Base-by-base conservation (phyloP, 1,140 invertebrate genomes). In the Tigriopus japonicus region DNA sequence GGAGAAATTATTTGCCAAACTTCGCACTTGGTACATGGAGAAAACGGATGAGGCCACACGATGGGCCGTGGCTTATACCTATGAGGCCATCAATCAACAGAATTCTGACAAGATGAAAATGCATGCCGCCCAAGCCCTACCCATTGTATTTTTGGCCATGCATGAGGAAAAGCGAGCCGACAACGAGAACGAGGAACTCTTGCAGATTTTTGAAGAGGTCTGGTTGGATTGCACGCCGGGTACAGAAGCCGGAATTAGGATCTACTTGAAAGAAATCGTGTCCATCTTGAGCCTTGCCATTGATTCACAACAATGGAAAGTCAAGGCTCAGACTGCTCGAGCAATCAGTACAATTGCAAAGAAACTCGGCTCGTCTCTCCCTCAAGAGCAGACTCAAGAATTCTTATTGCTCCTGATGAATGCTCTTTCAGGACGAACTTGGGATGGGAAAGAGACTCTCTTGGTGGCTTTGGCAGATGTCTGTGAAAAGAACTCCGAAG, bases 221-320 rank as follows among this genome's bases (percentile, higher is more conserved):
- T 95, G 90, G 90, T 78, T 77, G 24, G 89, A 93, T 66, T 79
- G 87, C 19, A 84, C 86, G 45, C 86, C 87, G 12, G 83, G 86
- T 10, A 85, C 82, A 0, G 89, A 91, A 73, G 78, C 77, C 41
- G 87, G 85, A 23, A 81, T 93, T 49, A 75, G 80, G 35, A 77
- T 84, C 56, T 84, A 93, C 71, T 69, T 90, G 24, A 71, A 78
- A 45, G 78, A 81, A 54, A 85, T 93, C 51, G 80, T 83, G 35
- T 71, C 74, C 28, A 78, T 84, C 51, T 74, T 88, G 14, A 79
- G 82, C 52, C 71, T 71, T 0, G 79, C 82, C 0, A 73, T 92
- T 1, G 78, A 83, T 59, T 87, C 86, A 15, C 77, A 82, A 54
- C 87, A 84, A 1, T 95, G 89, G 89, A 81, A 78, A 5, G 82